Base-by-base conservation (phyloP, 2,113 vertebrate genomes). In the Emydura subglobosa region DNA sequence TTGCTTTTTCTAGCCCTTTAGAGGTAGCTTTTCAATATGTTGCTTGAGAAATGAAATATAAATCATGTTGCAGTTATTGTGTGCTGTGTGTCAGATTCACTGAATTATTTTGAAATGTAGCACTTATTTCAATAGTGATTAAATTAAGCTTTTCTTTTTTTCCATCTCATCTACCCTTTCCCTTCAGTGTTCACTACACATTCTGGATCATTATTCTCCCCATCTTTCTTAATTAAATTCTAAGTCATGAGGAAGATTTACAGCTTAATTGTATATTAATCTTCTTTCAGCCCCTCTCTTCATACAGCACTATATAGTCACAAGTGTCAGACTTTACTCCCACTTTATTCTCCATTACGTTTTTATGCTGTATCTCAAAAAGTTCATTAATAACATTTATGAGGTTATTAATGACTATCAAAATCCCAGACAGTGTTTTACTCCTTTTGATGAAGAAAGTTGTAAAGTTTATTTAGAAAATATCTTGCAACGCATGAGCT, bases 241-340 rank as follows among this genome's bases (percentile, higher is more conserved):
- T 82, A 90, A 95, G 76, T 84, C 86, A 47, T 31, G 54, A 25
- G 59, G 81, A 93, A 95, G 21, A 14, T 95, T 92, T 89, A 89
- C 44, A 86, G 54, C 9, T 83, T 82, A 89, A 86, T 74, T 59
- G 24, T 74, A 44, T 10, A 39, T 44, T 74, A 74, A 74, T 74
- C 39, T 42, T 74, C 65, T 24, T 25, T 22, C 39, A 74, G n/a
- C 72, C 42, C 39, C 39, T 42, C 72, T 74, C 24, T 74, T 42
- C 72, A 42, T 25, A 74, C 21, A 74, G 39, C n/a, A 74, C 39
- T 42, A 25, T 74, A 44, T 42, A 42, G 22, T 24, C 72, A 44
- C 72, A 74, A 25, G n/a, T 74, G 72, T 39, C 72, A 74, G n/a
- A 74, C 39, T 44, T 42, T 42, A 42, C 72, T 74, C 39, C 22